Conservation (phyloP, 2,888 invertebrate genomes). For the Sisyra nigra region DNA sequence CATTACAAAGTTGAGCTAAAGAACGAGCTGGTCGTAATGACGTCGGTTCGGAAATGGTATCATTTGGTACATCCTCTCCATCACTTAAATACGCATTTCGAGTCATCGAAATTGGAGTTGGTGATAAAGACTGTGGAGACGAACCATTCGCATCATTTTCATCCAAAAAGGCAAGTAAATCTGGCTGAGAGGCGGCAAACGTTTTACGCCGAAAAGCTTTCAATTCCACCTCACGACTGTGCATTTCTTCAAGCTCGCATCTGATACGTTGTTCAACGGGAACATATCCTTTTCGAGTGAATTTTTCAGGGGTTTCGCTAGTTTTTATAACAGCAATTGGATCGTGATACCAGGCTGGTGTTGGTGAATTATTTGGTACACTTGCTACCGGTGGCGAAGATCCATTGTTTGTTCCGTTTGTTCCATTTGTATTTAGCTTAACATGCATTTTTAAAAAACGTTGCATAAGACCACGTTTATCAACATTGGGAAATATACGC, state of each 20-base stretch:
- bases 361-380: slow-evolving; percentile 16
- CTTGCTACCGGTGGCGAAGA: slow-evolving; percentile 10
- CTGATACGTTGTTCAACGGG: slow-evolving; percentile 82
- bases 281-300: slow-evolving; percentile 58
- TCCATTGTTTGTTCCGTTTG: slow-evolving; percentile 11
- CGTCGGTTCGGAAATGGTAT: slow-evolving; percentile 15
- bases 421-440: slow-evolving; percentile 29
- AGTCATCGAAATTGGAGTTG: slow-evolving; percentile 11
- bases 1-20: slow-evolving; percentile 48
- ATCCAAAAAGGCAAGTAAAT: slow-evolving; percentile 42
- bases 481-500: slow-evolving; percentile 22
- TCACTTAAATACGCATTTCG: slow-evolving; percentile 21
- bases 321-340: slow-evolving; percentile 21
- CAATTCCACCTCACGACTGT: slow-evolving; percentile 62
- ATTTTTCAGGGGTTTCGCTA: slow-evolving; percentile 32
- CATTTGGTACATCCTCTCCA: slow-evolving; percentile 28
- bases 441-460: slow-evolving; percentile 69
- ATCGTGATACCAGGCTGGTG: slow-evolving; percentile 19
- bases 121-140: slow-evolving; percentile 8
- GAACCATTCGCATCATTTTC: slow-evolving; percentile 25
- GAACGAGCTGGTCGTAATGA: slow-evolving; percentile 47
- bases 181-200: slow-evolving; percentile 43
- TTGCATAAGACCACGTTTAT: slow-evolving; percentile 70
- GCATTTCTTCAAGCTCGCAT: slow-evolving; percentile 71
- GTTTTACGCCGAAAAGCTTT: slow-evolving; percentile 47